phyloP scores from a whole-genome alignment of 2,888 invertebrate species.

The Teleogryllus oceanicus region DNA sequence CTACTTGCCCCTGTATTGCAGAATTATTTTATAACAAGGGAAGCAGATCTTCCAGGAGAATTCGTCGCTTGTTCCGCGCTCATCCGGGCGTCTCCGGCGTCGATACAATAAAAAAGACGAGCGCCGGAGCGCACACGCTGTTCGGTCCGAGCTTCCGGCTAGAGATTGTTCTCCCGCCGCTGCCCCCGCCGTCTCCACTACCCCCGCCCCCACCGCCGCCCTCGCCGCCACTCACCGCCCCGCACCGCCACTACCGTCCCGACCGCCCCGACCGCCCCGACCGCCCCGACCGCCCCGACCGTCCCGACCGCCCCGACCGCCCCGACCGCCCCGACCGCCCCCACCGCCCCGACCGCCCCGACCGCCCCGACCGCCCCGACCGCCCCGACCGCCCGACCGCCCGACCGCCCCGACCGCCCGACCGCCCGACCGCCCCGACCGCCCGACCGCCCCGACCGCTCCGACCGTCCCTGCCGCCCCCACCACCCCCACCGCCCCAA shows the following conservation, averaged over 20 bases:
- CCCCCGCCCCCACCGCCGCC: neutral
- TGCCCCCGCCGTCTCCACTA: neutral
- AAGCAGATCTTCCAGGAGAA: neutral
- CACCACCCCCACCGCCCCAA: too few species aligned
- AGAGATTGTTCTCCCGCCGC: neutral
- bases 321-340: too few species aligned
- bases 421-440: too few species aligned
- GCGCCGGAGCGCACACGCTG: neutral
- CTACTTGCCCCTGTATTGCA: neutral
- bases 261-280: too few species aligned
- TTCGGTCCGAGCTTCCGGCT: neutral
- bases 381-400: neutral
- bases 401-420: neutral
- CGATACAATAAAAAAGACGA: slow-evolving; percentile 6
- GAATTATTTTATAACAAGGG: neutral
- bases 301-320: too few species aligned
- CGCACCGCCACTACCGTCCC: too few species aligned
- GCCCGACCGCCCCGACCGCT: neutral
- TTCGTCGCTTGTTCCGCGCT: neutral
- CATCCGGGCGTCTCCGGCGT: neutral
- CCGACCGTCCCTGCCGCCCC: too few species aligned
- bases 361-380: too few species aligned
- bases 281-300: too few species aligned
- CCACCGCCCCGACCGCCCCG: too few species aligned
- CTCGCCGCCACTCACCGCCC: too few species aligned